Percentiles rank a stretch among this genome's conserved stretches.
Evolutionary conservation across 1,140 invertebrate species (phyloP).

Genomic region (Eciton burchellii): DNA sequence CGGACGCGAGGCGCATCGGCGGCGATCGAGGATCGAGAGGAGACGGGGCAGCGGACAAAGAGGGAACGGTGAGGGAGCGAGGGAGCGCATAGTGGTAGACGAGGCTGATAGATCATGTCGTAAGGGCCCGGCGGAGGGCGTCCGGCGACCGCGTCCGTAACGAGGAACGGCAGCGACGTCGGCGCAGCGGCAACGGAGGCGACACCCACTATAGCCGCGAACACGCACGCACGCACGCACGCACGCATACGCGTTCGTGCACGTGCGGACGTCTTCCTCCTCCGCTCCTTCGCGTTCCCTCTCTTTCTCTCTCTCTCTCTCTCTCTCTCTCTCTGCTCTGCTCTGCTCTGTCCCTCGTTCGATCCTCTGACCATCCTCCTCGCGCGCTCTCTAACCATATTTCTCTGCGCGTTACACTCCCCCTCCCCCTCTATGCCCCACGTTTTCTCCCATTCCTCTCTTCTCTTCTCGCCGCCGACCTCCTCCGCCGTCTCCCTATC

Average conservation of each 20-base stretch:
- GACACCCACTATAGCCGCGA: slow-evolving; percentile 77
- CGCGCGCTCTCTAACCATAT: slow-evolving; percentile 61
- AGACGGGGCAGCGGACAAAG: slow-evolving; percentile 58
- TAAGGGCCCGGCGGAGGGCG: slow-evolving; percentile 71
- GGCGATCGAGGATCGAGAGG: slow-evolving; percentile 61
- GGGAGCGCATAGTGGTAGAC: slow-evolving; percentile 66
- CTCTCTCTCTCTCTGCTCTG: slow-evolving; percentile 47
- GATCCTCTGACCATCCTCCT: slow-evolving; percentile 39
- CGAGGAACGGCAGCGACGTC: slow-evolving; percentile 79
- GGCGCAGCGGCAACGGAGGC: slow-evolving; percentile 69
- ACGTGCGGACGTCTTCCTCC: slow-evolving; percentile 8
- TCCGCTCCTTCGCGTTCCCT: neutral
- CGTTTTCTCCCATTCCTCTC: slow-evolving; percentile 31
- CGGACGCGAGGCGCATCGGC: slow-evolving; percentile 44
- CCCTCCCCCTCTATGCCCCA: slow-evolving; percentile 4
- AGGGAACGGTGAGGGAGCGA: slow-evolving; percentile 10
- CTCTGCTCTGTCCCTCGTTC: slow-evolving; percentile 41
- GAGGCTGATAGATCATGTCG: slow-evolving; percentile 79
- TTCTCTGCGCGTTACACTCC: slow-evolving; percentile 67
- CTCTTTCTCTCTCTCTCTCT: slow-evolving; percentile 63
- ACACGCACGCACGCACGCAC: slow-evolving; percentile 21
- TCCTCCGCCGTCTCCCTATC: slow-evolving; percentile 57
- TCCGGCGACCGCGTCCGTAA: slow-evolving; percentile 79
- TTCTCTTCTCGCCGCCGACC: slow-evolving; percentile 32
- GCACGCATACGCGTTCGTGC: neutral